phyloP scores from a whole-genome alignment of 1,140 invertebrate genomes.

The Pomacea maculata region DNA sequence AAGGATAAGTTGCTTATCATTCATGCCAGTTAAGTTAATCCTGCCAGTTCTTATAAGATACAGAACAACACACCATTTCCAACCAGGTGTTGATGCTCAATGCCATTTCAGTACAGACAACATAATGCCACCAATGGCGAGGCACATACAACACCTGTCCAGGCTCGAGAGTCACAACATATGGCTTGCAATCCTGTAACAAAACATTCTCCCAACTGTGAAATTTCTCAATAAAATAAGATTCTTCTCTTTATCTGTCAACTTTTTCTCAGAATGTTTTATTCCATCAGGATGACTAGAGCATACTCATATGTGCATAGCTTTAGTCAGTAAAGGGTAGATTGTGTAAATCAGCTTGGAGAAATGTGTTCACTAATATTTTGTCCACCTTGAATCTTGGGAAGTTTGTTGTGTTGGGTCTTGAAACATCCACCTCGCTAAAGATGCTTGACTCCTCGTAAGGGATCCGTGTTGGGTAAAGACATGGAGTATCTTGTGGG shows the following conservation, averaged over 20 bases:
- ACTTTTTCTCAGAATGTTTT: too few relatives aligned
- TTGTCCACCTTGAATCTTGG: constrained; percentile 58
- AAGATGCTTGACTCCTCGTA: constrained; percentile 98
- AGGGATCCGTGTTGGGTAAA: constrained; percentile 87
- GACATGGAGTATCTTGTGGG: constrained; percentile 73
- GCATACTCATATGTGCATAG: too few relatives aligned
- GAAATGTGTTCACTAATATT: too few relatives aligned
- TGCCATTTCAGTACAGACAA: constrained; percentile 77
- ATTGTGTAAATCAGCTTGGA: too few relatives aligned
- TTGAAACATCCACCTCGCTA: constrained; percentile 73
- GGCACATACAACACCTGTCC: constrained; percentile 91
- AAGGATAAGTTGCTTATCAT: too few relatives aligned
- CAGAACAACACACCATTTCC: constrained; percentile 46
- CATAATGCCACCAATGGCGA: constrained; percentile 95
- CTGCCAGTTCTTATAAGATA: too few relatives aligned
- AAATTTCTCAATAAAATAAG: too few relatives aligned
- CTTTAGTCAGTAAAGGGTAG: too few relatives aligned
- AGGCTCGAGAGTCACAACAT: constrained; percentile 76
- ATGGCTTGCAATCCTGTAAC: constrained; percentile 61
- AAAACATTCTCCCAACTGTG: background rate
- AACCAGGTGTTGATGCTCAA: constrained; percentile 91
- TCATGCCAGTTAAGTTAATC: too few relatives aligned
- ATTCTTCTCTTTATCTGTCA: too few relatives aligned
- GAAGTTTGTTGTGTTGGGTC: constrained; percentile 58
- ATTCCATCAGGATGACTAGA: too few relatives aligned